phyloP scores from a whole-genome alignment of 2,797 vertebrate genomes.

The Coregonus sp. region DNA sequence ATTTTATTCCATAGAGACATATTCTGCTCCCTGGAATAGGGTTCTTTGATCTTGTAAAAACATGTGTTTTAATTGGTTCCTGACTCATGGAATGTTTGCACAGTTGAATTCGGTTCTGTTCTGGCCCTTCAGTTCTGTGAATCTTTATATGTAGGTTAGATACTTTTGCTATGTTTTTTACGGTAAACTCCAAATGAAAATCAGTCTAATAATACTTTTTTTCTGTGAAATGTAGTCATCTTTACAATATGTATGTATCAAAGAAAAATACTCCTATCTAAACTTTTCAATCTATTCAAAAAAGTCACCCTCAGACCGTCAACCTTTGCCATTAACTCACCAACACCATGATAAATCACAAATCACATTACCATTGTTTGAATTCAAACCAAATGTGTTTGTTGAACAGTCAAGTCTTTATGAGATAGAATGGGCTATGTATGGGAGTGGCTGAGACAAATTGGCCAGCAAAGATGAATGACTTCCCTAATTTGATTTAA shows the following conservation, averaged over 20 bases:
- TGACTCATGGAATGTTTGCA: not conserved
- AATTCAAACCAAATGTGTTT: constrained; percentile 13
- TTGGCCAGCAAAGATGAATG: constrained; percentile 18
- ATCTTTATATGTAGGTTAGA: not conserved
- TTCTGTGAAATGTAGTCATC: not conserved
- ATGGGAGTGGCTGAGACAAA: constrained; percentile 4
- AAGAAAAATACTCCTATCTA: not conserved
- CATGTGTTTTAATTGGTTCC: constrained; percentile 8
- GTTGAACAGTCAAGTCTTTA: not conserved
- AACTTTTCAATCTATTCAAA: not conserved
- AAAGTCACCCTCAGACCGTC: not conserved
- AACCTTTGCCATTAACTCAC: not conserved
- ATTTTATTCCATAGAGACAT: not conserved
- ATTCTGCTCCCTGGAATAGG: not conserved
- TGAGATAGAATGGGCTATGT: not conserved
- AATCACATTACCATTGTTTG: not conserved
- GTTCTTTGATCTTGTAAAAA: constrained; percentile 11
- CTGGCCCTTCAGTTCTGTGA: not conserved
- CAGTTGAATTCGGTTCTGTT: not conserved
- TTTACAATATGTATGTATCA: not conserved
- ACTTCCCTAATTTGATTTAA: constrained; percentile 29
- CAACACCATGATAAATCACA: not conserved
- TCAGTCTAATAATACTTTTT: not conserved
- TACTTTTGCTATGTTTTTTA: not conserved
- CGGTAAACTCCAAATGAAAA: not conserved